phyloP scores from a whole-genome alignment of 2,888 invertebrate species.

The Melolontha melolontha region DNA sequence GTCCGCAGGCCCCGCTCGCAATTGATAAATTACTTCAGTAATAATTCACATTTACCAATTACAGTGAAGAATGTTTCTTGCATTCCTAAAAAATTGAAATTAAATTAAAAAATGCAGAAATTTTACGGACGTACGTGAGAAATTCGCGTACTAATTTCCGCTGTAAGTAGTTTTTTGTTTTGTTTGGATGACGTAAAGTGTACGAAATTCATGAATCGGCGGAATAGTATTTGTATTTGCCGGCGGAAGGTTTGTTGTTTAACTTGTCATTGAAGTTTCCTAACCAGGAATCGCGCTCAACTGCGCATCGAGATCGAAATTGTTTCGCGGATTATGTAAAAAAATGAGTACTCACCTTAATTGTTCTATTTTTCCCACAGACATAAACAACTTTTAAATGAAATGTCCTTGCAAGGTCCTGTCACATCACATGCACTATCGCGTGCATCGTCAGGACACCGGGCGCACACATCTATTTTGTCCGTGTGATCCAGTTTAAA shows the following conservation, averaged over 20 bases:
- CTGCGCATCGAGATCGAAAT: constrained; percentile 38
- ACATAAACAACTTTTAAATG: constrained; percentile 12
- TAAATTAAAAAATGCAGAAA: too few relatives aligned
- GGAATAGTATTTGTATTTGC: constrained; percentile 18
- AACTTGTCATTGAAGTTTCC: constrained; percentile 45
- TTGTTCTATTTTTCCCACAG: constrained; percentile 21
- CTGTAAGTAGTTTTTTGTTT: too few relatives aligned
- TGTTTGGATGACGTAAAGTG: constrained; percentile 11
- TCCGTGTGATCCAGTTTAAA: neutral
- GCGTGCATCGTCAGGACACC: constrained; percentile 12
- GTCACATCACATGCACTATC: constrained; percentile 35
- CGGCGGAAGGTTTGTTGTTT: constrained; percentile 43
- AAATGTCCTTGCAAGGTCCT: constrained; percentile 52
- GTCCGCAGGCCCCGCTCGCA: too few relatives aligned
- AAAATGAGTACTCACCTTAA: constrained; percentile 36
- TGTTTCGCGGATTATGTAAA: constrained; percentile 27
- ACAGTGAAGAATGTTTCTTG: too few relatives aligned
- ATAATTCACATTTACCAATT: too few relatives aligned
- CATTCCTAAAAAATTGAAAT: too few relatives aligned
- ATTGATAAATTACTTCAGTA: too few relatives aligned
- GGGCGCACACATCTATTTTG: too few relatives aligned
- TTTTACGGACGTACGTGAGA: too few relatives aligned
- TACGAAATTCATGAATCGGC: constrained; percentile 28
- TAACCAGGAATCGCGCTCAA: constrained; percentile 40
- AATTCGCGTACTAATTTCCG: too few relatives aligned